Conservation (phyloP, 1,140 invertebrate species). For the Chironomus striatipennis region DNA sequence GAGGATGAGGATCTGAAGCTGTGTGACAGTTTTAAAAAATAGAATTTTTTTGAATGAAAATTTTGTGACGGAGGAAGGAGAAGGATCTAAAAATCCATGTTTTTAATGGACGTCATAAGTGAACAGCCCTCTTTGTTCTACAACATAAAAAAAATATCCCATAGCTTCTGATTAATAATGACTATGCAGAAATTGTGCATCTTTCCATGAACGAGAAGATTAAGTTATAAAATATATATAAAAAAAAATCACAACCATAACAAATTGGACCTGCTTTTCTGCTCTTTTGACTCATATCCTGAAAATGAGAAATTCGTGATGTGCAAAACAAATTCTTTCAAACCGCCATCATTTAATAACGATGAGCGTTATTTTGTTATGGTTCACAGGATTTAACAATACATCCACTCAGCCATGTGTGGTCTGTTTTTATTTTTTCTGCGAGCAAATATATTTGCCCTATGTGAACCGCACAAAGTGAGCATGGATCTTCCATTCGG, state of each 20-base stretch:
- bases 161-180: slow-evolving; percentile 5
- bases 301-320: neutral
- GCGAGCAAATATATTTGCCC: neutral
- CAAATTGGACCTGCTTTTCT: neutral
- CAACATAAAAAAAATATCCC: neutral
- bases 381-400: neutral
- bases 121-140: too few species aligned
- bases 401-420: neutral
- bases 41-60: too few species aligned
- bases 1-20: too few species aligned
- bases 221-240: neutral
- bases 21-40: too few species aligned
- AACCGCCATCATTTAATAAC: slow-evolving; percentile 19
- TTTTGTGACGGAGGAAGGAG: too few species aligned
- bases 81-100: too few species aligned
- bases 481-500: neutral
- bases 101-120: too few species aligned
- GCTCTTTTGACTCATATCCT: neutral
- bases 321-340: neutral
- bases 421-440: neutral
- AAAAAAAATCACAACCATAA: slow-evolving; percentile 13
- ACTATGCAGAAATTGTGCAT: slow-evolving; percentile 16
- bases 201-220: neutral
- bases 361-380: slow-evolving; percentile 9
- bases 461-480: neutral